Percentiles rank a stretch among this genome's conserved stretches.
Evolutionary conservation across 2,113 vertebrate species (phyloP).

Genomic region (Calypte anna): DNA sequence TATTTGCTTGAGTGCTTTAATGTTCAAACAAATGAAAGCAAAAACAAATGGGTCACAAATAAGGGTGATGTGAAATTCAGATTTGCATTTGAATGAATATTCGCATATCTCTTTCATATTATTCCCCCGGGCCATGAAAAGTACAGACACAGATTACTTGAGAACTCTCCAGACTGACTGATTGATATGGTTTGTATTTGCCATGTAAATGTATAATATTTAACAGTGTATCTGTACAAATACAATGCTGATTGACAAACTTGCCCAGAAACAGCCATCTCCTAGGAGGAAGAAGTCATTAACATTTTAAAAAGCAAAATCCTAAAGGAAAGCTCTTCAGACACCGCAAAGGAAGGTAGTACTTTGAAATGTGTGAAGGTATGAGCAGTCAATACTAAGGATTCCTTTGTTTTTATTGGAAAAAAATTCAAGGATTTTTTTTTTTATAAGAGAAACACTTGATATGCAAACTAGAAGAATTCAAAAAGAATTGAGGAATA

Average conservation of each 20-base stretch:
- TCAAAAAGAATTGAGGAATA: conserved; percentile 47
- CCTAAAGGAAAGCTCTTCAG: conserved; percentile 35
- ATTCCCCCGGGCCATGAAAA: conserved; percentile 34
- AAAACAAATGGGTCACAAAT: conserved; percentile 40
- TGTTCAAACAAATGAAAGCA: not conserved
- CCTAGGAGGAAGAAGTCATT: conserved; percentile 48
- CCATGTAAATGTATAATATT: conserved; percentile 54
- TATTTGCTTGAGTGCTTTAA: not conserved
- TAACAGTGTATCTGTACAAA: conserved; percentile 59
- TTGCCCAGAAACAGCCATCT: conserved; percentile 37
- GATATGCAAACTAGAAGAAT: conserved; percentile 60
- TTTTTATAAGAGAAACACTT: conserved; percentile 19
- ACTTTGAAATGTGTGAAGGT: conserved; percentile 51
- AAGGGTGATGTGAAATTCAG: conserved; percentile 46
- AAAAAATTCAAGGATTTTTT: conserved; percentile 53
- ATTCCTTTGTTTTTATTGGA: conserved; percentile 60
- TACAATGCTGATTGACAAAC: conserved; percentile 67
- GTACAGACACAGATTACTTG: conserved; percentile 5
- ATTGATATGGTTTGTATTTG: conserved; percentile 60
- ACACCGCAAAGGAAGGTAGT: conserved; percentile 14
- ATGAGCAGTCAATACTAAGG: conserved; percentile 46
- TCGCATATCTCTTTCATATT: conserved; percentile 17
- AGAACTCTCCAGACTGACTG: conserved; percentile 23
- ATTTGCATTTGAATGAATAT: conserved; percentile 67
- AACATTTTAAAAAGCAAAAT: conserved; percentile 64